Base-by-base conservation (phyloP, 2,113 vertebrate species). In the Puffinus mauretanicus region DNA sequence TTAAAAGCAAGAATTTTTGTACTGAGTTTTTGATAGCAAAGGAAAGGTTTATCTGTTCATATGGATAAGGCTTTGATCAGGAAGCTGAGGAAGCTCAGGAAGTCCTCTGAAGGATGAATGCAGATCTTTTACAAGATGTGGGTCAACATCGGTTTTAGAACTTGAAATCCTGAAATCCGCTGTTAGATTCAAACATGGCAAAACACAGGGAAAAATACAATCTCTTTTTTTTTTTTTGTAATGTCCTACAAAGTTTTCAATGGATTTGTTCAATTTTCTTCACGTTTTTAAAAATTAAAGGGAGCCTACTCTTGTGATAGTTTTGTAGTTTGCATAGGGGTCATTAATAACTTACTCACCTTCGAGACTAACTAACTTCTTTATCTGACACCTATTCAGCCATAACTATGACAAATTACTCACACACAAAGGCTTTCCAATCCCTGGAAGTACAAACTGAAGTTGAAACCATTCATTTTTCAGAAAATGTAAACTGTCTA, bases 341-440 rank as follows among this genome's bases (percentile, higher is more conserved):
- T 84, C 69, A 91, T 94, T 73, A 96, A 89, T 92, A 94, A 88
- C 64, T 96, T 83, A 54, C 51, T 44, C 44, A 89, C 77, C 57
- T 87, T 92, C 75, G 52, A 67, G 87, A 46, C 16, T 83, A 47
- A 60, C 65, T 87, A 47, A 60, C 65, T 87, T 75, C 77, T 91
- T 84, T 91, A 62, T 89, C 73, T 93, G 81, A 80, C 62, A 79
- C 52, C 49, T 87, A 36, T 93, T 96, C 84, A 91, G 47, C 84
- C 0, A 0, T 79, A 96, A 91, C 55, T 87, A 40, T 93, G 86
- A 95, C 75, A 93, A 93, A 95, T 94, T 87, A 40, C 81, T 69
- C 9, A 1, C 27, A 86, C 42, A 88, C 64, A 90, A 81, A 92
- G 64, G 51, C 80, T 87, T 96, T 91, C 51, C 62, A 54, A 20